Base-by-base conservation (phyloP, 2,888 invertebrate species). In the Mimas tiliae region DNA sequence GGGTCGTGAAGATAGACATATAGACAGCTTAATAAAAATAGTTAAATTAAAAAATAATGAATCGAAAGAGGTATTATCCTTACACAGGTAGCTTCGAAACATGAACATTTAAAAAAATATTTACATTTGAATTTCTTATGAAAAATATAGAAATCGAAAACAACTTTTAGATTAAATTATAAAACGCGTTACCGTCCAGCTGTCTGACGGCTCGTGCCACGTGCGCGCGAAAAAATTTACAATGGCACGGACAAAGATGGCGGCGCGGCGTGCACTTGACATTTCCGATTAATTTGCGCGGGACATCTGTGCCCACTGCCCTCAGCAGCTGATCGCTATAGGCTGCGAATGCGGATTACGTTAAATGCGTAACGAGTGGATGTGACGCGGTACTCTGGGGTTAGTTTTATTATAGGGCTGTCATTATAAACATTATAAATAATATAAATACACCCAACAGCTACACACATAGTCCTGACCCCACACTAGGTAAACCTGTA, bases 241-340 rank as follows among this genome's bases (percentile, higher is more conserved):
- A 85, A 78, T 71, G 71, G 80, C 70, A 71, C 84, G 86, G 86
- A 83, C 86, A 90, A 66, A 91, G 89, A 90, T 90, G 92, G 91
- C 91, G 86, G 58, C 58, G 42, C 91, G 86, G 82, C 85, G 84
- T 91, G 93, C 91, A 93, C 93, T 93, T 93, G 93, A 93, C 93
- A 93, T 93, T 93, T 92, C 91, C 93, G 92, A 93, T 93, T 93
- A 93, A 93, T 93, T 93, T 91, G 91, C 89, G 82, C 88, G 87
- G 89, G 86, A 90, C 92, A 92, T 93, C 93, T 93, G 93, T 92
- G 91, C 83, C 78, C 86, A 84, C 84, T 92, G 91, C 83, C 78
- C 85, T 85, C 84, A 88, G 92, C 93, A 92, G 93, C 93, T 92
- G 92, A 91, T 83, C 80, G 75, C 76, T 80, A 84, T 82, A 78